A percentile compares a stretch with the other conserved stretches of the same genome.
These are phyloP conservation scores for Zosterops borbonicus DNA, from an alignment of 2,113 vertebrate species.

Conservation along the genomic window DNA sequence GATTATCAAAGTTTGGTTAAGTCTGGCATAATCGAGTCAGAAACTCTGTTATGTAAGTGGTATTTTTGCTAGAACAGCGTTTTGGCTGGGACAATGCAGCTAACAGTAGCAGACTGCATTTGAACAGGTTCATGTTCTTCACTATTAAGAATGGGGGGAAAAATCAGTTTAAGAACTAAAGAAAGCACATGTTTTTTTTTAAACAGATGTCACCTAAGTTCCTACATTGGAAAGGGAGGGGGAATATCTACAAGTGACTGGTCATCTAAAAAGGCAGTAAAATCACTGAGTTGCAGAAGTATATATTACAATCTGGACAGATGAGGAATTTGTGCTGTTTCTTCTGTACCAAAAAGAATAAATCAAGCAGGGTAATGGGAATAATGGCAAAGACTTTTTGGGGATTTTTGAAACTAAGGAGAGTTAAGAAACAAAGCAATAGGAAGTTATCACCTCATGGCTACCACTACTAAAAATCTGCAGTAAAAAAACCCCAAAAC, in stretches of 20 bases:
- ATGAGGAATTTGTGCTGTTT: neutral
- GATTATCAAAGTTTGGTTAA: neutral
- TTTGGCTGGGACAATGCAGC: neutral
- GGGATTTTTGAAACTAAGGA: neutral
- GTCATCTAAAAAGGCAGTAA: neutral
- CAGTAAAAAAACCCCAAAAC: neutral
- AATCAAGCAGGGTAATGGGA: neutral
- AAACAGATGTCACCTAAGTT: neutral
- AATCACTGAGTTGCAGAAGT: neutral
- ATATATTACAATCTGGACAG: neutral
- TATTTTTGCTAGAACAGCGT: neutral
- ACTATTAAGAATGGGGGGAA: neutral
- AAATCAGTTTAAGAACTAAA: neutral
- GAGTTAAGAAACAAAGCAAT: neutral
- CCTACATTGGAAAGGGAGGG: neutral
- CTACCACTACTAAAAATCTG: neutral
- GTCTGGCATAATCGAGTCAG: neutral
- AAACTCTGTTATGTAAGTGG: neutral
- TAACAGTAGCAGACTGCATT: neutral
- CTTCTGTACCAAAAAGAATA: neutral
- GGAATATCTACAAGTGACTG: neutral
- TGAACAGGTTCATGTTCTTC: neutral
- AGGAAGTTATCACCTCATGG: neutral
- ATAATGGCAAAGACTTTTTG: neutral
- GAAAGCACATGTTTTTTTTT: neutral